phyloP scores from a whole-genome alignment of 2,797 vertebrate genomes.

The Coreius guichenoti region DNA sequence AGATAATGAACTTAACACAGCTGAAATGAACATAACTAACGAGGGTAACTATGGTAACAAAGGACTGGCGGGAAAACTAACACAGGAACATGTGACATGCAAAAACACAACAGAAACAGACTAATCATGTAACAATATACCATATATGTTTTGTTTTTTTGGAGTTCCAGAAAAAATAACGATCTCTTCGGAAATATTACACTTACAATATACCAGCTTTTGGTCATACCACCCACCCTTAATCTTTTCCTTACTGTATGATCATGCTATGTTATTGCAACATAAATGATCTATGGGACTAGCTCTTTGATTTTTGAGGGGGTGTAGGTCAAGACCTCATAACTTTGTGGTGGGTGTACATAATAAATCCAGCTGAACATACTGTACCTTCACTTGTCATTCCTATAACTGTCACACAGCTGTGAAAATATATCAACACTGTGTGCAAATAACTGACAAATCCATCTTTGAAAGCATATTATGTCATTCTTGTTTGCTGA shows the following conservation, averaged over 20 bases:
- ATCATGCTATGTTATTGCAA: neutral
- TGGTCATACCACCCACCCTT: neutral
- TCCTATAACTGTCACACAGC: constrained; percentile 5
- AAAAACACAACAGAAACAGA: no score
- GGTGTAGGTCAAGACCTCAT: constrained; percentile 16
- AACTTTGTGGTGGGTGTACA: neutral
- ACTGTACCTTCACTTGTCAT: neutral
- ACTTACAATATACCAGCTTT: neutral
- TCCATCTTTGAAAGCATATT: constrained; percentile 6
- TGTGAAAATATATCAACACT: constrained; percentile 29
- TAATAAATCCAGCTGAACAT: constrained; percentile 15
- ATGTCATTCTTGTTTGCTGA: constrained; percentile 15
- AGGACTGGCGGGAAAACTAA: no score
- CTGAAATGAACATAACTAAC: no score
- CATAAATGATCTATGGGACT: neutral
- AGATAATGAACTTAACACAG: no score
- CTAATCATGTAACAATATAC: no score
- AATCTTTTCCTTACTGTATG: neutral
- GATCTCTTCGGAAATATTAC: neutral
- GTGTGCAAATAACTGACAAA: neutral
- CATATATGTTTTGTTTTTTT: neutral
- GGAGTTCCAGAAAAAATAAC: neutral
- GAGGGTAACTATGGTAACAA: no score
- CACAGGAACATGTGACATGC: no score
- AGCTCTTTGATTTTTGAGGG: neutral